These are phyloP conservation scores for Tyria jacobaeae DNA, from an alignment of 2,888 invertebrate species.

Conservation along the genomic window DNA sequence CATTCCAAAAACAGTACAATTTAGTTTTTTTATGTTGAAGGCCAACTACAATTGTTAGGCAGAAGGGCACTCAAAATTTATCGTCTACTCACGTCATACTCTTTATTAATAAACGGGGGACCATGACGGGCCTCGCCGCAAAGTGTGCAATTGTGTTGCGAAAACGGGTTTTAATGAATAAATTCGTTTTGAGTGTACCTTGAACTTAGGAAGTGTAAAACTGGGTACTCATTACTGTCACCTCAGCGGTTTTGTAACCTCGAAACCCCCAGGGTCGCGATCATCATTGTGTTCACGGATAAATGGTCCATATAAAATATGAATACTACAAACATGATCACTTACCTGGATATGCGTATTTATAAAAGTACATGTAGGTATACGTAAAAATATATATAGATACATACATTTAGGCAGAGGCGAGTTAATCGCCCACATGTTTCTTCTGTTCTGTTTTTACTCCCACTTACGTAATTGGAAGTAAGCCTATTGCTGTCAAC, in stretches of 20 bases:
- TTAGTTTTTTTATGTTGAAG: neutral
- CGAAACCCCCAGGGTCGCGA: neutral
- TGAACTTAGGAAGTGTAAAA: conserved; percentile 3
- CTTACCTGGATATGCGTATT: no score
- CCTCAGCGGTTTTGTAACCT: neutral
- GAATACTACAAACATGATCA: no score
- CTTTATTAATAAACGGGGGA: conserved; percentile 43
- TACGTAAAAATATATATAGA: no score
- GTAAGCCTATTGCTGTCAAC: no score
- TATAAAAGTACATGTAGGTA: no score
- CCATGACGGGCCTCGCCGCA: conserved; percentile 17
- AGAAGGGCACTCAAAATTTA: conserved; percentile 56
- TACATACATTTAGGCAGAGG: no score
- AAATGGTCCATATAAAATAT: neutral
- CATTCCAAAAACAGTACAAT: neutral
- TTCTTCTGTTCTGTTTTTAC: no score
- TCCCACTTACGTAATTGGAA: no score
- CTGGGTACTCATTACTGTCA: neutral
- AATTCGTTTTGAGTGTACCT: conserved; percentile 32
- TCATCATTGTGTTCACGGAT: neutral
- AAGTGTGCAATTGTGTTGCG: conserved; percentile 42
- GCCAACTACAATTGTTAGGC: conserved; percentile 18
- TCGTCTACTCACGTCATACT: conserved; percentile 59
- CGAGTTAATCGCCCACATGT: no score
- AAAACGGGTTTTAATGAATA: conserved; percentile 42